These are phyloP conservation scores for Camponotus floridanus DNA, from an alignment of 1,140 invertebrate species.

Conservation along the genomic window DNA sequence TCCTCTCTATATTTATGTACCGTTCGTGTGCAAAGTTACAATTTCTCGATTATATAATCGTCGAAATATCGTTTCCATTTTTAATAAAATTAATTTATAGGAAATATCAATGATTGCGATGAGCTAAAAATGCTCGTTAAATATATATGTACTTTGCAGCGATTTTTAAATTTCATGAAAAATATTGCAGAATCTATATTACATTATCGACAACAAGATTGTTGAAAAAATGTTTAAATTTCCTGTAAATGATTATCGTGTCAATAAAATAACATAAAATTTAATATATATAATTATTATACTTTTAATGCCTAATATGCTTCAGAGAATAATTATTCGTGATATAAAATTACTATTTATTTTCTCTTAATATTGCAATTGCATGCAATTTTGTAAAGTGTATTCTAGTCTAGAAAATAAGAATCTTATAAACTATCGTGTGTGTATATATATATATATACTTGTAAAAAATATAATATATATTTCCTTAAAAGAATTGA, in stretches of 20 bases:
- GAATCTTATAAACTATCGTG: neutral
- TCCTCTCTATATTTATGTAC: constrained; percentile 42
- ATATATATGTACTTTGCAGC: neutral
- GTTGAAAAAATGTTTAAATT: constrained; percentile 7
- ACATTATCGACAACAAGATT: neutral
- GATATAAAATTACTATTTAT: neutral
- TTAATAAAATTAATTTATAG: constrained; percentile 35
- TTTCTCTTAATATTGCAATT: neutral
- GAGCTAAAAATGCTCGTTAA: constrained; percentile 1
- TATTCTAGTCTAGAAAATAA: neutral
- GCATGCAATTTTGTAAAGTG: neutral
- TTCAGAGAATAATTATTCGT: neutral
- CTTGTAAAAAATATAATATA: neutral
- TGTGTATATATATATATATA: neutral
- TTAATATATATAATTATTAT: neutral
- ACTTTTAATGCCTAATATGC: neutral
- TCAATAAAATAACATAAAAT: neutral
- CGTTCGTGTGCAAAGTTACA: neutral
- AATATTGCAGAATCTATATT: neutral
- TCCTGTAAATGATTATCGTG: neutral
- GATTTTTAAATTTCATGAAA: constrained; percentile 11
- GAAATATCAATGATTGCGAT: constrained; percentile 4
- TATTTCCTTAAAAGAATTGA: neutral
- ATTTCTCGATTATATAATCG: constrained; percentile 25
- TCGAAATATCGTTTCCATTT: constrained; percentile 26